Evolutionary conservation across 1,140 invertebrate species (phyloP).

Genomic region (Cotesia vestalis): DNA sequence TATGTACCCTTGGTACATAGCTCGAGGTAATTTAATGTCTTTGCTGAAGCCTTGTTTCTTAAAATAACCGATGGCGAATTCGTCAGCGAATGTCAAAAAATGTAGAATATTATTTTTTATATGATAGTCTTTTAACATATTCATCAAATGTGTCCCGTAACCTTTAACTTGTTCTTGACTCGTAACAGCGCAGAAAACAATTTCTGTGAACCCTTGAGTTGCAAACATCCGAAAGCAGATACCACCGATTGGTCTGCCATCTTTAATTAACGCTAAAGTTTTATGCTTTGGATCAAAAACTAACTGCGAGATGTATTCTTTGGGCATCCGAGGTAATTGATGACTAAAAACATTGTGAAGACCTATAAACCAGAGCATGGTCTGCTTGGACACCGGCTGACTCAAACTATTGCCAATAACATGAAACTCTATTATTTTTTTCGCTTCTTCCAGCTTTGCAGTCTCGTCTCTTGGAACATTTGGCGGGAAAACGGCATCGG

Average conservation of each 20-base stretch:
- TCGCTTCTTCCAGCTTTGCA: conserved; percentile 88
- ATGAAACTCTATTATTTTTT: conserved; percentile 91
- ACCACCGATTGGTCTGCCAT: conserved; percentile 93
- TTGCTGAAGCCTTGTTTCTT: conserved; percentile 99
- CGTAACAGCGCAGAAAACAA: conserved; percentile 98
- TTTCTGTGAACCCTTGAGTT: conserved; percentile 96
- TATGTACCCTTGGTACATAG: conserved; percentile 88
- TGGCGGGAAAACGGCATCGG: conserved; percentile 83
- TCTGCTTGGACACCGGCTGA: conserved; percentile 86
- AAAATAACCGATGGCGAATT: conserved; percentile 98
- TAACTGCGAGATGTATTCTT: conserved; percentile 96
- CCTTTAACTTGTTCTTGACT: conserved; percentile 97
- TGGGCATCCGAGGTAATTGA: conserved; percentile 96
- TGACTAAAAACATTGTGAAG: conserved; percentile 96
- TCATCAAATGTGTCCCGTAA: conserved; percentile 99
- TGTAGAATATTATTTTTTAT: conserved; percentile 91
- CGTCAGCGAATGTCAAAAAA: conserved; percentile 97
- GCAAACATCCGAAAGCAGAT: conserved; percentile 98
- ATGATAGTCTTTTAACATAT: conserved; percentile 98
- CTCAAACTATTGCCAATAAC: conserved; percentile 93
- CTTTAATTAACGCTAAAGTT: conserved; percentile 90
- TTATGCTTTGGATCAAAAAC: conserved; percentile 99
- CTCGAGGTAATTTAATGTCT: conserved; percentile 86
- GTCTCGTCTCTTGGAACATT: conserved; percentile 89
- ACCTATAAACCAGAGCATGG: conserved; percentile 92